Base-by-base conservation (phyloP, 1,140 invertebrate genomes). In the Trachymyrmex septentrionalis region DNA sequence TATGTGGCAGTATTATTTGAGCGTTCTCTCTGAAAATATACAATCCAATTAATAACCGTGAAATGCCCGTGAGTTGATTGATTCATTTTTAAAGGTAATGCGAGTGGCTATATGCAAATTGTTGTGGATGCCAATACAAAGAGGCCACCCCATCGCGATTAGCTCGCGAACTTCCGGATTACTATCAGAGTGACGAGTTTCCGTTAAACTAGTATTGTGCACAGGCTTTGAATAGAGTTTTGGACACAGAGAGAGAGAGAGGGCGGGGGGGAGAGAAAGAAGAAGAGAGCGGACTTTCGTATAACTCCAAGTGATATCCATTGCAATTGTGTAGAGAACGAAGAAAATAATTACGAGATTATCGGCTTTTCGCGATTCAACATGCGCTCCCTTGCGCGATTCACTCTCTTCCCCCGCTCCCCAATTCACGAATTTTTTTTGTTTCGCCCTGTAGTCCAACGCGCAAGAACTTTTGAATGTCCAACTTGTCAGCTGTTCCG, bases 281-380 rank as follows among this genome's bases (percentile, higher is more conserved):
- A 59, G 21, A 78, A 76, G 75, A 44, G 12, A 69, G 44, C n/a
- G 64, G n/a, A 82, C 55, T 21, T n/a, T 6, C 14, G 12, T 21
- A 30, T 38, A 57, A 14, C 1, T 24, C 3, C 24, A 19, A 73
- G 7, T 71, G 19, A 19, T 53, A 27, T 7, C 16, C 82, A 21
- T 10, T 14, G 44, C 5, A 2, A 16, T 30, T 66, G 1, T 27
- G 14, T 12, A 66, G 3, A 85, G 57, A 64, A 80, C 14, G 14
- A 55, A 77, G 63, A 75, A 87, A 80, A 63, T 38, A 66, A 87
- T 86, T 21, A 50, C 61, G 44, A 85, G 24, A 55, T 85, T 73
- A 53, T 21, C 24, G 14, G n/a, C 59, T 55, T 77, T 85, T 63
- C 44, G n/a, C 24, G 44, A 12, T 6, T 38, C 19, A 21, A 3